Conservation (phyloP, 2,113 vertebrate species). For the Xerus inauris region DNA sequence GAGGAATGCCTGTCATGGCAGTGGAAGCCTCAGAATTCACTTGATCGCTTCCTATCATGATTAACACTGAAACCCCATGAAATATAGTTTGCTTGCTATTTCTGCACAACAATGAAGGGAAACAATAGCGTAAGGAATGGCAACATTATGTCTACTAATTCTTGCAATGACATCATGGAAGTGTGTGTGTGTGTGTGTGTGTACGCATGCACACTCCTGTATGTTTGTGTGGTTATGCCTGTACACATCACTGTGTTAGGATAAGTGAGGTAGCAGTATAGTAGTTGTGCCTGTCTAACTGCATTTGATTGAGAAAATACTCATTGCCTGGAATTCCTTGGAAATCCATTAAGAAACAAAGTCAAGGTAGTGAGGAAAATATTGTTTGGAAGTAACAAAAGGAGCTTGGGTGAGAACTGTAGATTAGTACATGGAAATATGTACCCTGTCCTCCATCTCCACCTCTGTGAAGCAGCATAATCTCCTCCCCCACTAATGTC, state of each 20-base stretch:
- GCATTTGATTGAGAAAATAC: background rate
- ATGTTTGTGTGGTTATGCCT: accelerated
- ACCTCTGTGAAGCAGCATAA: background rate
- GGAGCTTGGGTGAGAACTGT: background rate
- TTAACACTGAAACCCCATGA: background rate
- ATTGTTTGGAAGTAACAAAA: background rate
- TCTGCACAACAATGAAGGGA: background rate
- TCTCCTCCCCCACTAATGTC: accelerated
- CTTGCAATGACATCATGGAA: background rate
- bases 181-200: too few relatives aligned
- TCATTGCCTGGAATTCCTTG: background rate
- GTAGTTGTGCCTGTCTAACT: background rate
- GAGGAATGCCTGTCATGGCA: background rate
- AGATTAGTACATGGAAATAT: background rate
- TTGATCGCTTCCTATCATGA: background rate
- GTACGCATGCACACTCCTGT: background rate
- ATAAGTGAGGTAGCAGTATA: background rate
- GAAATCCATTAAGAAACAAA: background rate
- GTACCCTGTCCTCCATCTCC: background rate
- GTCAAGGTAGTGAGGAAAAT: background rate
- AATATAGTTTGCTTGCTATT: background rate
- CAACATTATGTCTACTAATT: background rate
- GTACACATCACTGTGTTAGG: background rate
- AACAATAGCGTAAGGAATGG: background rate
- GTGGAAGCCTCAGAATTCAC: background rate